Conservation (phyloP, 2,113 vertebrate genomes). For the Bujurquina vittata region DNA sequence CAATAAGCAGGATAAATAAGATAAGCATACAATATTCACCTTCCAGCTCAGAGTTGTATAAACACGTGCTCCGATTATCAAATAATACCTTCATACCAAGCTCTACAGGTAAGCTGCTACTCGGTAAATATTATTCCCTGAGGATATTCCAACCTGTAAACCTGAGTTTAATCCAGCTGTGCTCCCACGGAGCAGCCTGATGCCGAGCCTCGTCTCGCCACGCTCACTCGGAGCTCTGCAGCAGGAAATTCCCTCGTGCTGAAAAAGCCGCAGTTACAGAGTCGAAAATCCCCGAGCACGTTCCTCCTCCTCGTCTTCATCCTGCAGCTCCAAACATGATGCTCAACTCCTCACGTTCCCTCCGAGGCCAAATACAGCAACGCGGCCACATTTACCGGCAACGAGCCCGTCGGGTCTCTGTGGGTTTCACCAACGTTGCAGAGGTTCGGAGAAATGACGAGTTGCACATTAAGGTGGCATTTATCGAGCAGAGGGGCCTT, state of each 20-base stretch:
- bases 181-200: too few species aligned
- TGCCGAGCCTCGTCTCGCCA: neutral
- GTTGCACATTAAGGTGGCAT: neutral
- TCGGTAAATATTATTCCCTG: too few species aligned
- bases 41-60: neutral
- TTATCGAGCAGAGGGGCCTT: too few species aligned
- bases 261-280: constrained; percentile 37
- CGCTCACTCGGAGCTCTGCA: constrained; percentile 32
- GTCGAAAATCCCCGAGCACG: constrained; percentile 36
- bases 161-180: neutral
- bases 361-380: neutral
- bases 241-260: constrained; percentile 57
- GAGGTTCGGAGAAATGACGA: neutral
- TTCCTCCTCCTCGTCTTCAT: neutral
- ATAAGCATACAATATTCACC: neutral
- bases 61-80: neutral
- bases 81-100: neutral
- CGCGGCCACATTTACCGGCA: too few species aligned
- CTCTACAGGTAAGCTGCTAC: neutral
- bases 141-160: too few species aligned
- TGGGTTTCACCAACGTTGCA: neutral
- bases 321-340: neutral
- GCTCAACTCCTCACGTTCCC: neutral
- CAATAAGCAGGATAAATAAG: too few species aligned
- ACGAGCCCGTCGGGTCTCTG: too few species aligned